phyloP scores from a whole-genome alignment of 2,888 invertebrate genomes.

The Formica aserva region DNA sequence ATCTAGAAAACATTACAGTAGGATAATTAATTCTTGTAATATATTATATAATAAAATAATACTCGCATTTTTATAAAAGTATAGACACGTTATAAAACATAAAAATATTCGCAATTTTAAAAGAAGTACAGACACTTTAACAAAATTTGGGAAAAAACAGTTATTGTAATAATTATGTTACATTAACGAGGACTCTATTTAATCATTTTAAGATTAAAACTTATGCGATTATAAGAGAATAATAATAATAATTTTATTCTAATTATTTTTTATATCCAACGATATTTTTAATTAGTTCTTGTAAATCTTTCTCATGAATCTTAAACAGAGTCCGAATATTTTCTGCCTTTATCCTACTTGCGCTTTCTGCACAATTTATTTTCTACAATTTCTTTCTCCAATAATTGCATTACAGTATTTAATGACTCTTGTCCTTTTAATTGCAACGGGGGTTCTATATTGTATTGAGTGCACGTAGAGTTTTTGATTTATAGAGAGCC shows the following conservation, averaged over 20 bases:
- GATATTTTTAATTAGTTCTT: background rate
- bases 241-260: background rate
- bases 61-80: background rate
- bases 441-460: background rate
- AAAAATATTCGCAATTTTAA: background rate
- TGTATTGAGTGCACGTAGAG: background rate
- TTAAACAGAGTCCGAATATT: background rate
- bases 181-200: background rate
- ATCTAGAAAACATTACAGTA: background rate
- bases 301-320: background rate
- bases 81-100: too few relatives aligned
- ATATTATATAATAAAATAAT: background rate
- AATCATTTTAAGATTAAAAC: background rate
- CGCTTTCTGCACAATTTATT: background rate
- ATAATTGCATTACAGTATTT: background rate
- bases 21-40: background rate
- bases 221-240: background rate
- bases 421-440: background rate
- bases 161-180: slow-evolving; percentile 6
- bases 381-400: background rate
- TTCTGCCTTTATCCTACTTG: background rate
- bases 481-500: background rate
- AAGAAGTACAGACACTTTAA: background rate
- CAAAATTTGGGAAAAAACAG: background rate
- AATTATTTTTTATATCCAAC: background rate